Conservation (phyloP, 1,140 invertebrate genomes). For the Philaenus spumarius region DNA sequence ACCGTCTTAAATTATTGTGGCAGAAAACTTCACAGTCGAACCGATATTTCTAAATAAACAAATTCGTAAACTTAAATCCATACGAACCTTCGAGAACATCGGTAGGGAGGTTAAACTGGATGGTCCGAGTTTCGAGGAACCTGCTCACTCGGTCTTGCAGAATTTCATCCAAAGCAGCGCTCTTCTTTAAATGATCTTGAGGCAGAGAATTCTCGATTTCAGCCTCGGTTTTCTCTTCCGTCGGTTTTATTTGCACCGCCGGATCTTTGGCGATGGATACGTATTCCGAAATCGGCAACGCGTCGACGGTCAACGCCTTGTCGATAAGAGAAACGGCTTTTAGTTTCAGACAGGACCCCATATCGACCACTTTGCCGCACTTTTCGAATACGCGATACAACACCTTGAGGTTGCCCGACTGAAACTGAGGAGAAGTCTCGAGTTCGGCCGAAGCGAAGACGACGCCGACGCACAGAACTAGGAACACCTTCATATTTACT, state of each 20-base stretch:
- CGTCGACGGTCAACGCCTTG: constrained; percentile 49
- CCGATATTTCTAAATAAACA: too few relatives aligned
- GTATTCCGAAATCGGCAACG: constrained; percentile 56
- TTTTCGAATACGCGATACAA: constrained; percentile 62
- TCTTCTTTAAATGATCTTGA: constrained; percentile 57
- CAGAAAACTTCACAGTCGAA: too few relatives aligned
- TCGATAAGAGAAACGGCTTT: constrained; percentile 66
- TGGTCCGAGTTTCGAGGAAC: constrained; percentile 67
- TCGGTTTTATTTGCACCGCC: constrained; percentile 32
- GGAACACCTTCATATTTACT: too few relatives aligned
- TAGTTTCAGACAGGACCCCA: constrained; percentile 65
- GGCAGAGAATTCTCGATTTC: constrained; percentile 63
- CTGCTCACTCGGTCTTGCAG: constrained; percentile 63
- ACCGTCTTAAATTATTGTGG: too few relatives aligned
- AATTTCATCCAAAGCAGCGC: constrained; percentile 61
- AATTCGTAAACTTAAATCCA: background rate
- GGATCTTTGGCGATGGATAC: constrained; percentile 53
- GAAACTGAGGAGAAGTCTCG: too few relatives aligned
- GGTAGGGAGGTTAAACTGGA: constrained; percentile 47
- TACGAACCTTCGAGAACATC: constrained; percentile 9
- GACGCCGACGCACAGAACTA: background rate
- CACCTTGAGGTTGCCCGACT: constrained; percentile 27
- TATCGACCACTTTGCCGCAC: constrained; percentile 49
- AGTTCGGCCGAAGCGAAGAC: background rate
- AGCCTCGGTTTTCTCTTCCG: constrained; percentile 37